Evolutionary conservation across 1,140 invertebrate genomes (phyloP).

Genomic region (Conus betulinus): DNA sequence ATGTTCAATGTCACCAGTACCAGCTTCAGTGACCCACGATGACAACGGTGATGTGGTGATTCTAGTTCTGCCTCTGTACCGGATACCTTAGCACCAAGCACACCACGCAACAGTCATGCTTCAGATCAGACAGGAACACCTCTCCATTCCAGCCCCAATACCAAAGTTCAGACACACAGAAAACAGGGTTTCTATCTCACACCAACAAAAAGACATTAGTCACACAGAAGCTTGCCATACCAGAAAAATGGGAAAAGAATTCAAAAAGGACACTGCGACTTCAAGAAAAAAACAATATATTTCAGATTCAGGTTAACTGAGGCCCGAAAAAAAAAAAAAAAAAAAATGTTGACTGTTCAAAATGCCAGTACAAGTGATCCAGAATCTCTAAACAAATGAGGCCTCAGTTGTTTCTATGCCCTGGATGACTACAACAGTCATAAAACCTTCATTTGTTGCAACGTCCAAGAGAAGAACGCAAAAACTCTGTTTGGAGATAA

Average conservation of each 20-base stretch:
- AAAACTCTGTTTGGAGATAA: not conserved
- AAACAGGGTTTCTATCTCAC: not conserved
- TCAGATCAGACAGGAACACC: too few species aligned
- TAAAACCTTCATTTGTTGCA: not conserved
- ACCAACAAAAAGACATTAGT: not conserved
- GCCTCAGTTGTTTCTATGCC: not conserved
- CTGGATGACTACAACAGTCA: not conserved
- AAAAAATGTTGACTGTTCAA: conserved; percentile 1
- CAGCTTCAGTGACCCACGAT: too few species aligned
- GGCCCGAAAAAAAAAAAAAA: too few species aligned
- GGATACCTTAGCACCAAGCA: too few species aligned
- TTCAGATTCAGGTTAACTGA: too few species aligned
- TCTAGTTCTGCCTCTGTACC: too few species aligned
- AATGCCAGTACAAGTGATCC: not conserved
- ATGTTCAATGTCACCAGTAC: too few species aligned
- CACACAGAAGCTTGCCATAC: not conserved
- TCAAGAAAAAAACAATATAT: not conserved
- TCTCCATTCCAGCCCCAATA: too few species aligned
- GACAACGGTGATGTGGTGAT: too few species aligned
- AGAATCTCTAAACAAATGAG: not conserved
- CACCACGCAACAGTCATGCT: too few species aligned
- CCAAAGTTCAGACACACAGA: too few species aligned
- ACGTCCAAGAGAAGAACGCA: too few species aligned
- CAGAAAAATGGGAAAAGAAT: not conserved
- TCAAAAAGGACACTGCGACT: not conserved